Conservation (phyloP, 2,888 invertebrate genomes). For the Lycophotia porphyrea region DNA sequence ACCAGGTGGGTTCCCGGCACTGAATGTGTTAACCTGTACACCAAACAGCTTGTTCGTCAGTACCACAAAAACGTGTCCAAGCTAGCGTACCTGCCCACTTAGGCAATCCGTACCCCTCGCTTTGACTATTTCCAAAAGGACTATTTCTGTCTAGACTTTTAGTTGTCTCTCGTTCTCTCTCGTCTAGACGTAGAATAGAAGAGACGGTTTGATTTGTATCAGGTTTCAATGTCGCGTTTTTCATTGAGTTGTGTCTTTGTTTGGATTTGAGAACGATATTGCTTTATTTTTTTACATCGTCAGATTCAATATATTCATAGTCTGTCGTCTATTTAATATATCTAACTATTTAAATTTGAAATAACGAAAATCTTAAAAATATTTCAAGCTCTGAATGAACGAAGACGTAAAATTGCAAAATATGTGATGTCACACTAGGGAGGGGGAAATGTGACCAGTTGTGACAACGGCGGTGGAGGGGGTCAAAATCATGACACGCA, state of each 20-base stretch:
- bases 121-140: constrained; percentile 10
- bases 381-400: too few relatives aligned
- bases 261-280: background rate
- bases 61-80: constrained; percentile 1
- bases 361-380: too few relatives aligned
- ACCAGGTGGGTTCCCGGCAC: too few relatives aligned
- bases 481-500: too few relatives aligned
- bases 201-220: constrained; percentile 17
- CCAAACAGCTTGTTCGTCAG: background rate
- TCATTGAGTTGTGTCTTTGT: background rate
- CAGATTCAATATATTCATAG: background rate
- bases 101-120: background rate
- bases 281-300: background rate
- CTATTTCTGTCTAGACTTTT: constrained; percentile 46
- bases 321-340: background rate
- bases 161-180: constrained; percentile 7
- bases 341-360: too few relatives aligned
- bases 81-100: background rate
- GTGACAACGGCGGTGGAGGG: too few relatives aligned
- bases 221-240: background rate
- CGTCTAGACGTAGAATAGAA: constrained; percentile 43
- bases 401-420: too few relatives aligned
- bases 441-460: too few relatives aligned
- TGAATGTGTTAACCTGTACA: background rate
- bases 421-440: too few relatives aligned